phyloP scores from a whole-genome alignment of 2,797 vertebrate genomes.

The Simalia tracyae region DNA sequence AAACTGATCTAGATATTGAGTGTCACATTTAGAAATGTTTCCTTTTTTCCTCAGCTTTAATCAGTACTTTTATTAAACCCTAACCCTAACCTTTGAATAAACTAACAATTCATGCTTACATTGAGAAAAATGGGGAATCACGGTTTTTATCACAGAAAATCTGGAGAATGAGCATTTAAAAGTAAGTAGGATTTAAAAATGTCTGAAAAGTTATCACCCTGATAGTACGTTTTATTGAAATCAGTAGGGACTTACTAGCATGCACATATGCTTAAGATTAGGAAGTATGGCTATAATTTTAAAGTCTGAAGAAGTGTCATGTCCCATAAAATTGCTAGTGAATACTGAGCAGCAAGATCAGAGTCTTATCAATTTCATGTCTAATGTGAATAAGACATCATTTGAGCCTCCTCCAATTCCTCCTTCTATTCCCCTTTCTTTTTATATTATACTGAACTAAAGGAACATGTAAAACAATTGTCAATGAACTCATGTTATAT shows the following conservation, averaged over 20 bases:
- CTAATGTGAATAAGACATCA: constrained; percentile 31
- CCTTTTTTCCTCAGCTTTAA: background rate
- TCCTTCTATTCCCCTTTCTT: constrained; percentile 15
- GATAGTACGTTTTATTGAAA: background rate
- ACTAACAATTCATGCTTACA: background rate
- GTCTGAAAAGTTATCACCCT: background rate
- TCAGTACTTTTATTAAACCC: background rate
- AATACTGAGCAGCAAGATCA: background rate
- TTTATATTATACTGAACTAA: constrained; percentile 17
- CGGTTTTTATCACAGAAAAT: background rate
- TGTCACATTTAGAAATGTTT: background rate
- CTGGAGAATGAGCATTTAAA: background rate
- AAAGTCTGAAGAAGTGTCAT: background rate
- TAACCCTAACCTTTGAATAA: background rate
- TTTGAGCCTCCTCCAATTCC: constrained; percentile 23
- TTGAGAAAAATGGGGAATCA: background rate
- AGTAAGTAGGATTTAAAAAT: constrained; percentile 30
- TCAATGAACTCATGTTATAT: constrained; percentile 36
- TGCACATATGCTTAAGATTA: background rate
- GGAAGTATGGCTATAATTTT: background rate
- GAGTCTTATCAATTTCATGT: constrained; percentile 31
- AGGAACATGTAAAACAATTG: constrained; percentile 6
- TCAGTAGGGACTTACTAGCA: background rate
- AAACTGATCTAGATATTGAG: background rate
- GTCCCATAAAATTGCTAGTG: background rate